A percentile compares a stretch with the other conserved stretches of the same genome.
These are phyloP conservation scores for Dastarcus helophoroides DNA, from an alignment of 2,888 invertebrate species.

Conservation along the genomic window DNA sequence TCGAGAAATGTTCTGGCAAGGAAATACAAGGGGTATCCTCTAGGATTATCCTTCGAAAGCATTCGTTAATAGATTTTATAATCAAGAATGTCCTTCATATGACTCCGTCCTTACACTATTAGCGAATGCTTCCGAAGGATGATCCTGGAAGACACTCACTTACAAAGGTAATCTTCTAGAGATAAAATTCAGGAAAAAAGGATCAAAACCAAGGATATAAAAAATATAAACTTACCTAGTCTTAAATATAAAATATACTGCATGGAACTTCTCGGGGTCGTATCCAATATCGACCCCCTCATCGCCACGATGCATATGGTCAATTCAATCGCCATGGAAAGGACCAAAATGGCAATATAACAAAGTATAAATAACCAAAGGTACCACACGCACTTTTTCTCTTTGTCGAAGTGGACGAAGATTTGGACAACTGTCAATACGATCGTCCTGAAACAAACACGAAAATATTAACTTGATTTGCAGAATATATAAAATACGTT, in stretches of 20 bases:
- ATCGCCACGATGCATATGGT: slow-evolving; percentile 63
- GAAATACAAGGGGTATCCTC: too few species aligned
- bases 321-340: slow-evolving; percentile 54
- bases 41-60: too few species aligned
- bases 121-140: too few species aligned
- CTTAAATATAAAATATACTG: slow-evolving; percentile 69
- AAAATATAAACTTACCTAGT: slow-evolving; percentile 47
- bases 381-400: slow-evolving; percentile 39
- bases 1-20: too few species aligned
- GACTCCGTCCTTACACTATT: too few species aligned
- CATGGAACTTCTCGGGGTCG: slow-evolving; percentile 60
- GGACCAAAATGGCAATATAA: slow-evolving; percentile 47
- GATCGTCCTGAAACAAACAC: slow-evolving; percentile 44
- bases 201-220: too few species aligned
- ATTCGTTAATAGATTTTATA: too few species aligned
- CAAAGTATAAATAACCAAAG: slow-evolving; percentile 49
- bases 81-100: too few species aligned
- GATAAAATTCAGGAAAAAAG: too few species aligned
- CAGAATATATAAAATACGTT: neutral
- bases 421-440: slow-evolving; percentile 46
- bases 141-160: too few species aligned
- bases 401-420: slow-evolving; percentile 44
- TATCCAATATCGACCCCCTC: slow-evolving; percentile 68
- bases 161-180: too few species aligned
- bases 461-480: neutral